A percentile compares a stretch with the other conserved stretches of the same genome.
Conservation (phyloP, 1,140 invertebrate species). For the Potamilus streckersoni region DNA sequence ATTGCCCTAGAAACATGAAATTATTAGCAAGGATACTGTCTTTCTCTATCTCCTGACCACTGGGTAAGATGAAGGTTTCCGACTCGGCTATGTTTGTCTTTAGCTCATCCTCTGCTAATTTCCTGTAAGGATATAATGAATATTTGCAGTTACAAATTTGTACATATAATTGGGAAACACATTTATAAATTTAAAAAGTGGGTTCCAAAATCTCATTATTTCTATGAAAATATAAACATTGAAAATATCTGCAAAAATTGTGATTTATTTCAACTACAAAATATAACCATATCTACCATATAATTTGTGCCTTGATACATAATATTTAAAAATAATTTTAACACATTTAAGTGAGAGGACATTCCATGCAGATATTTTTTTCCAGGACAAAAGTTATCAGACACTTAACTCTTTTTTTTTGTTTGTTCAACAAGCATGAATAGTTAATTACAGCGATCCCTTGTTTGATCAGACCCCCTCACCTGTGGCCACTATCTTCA, state of each 20-base stretch:
- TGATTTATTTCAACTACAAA: not conserved
- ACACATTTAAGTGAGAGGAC: too few relatives aligned
- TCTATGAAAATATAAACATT: conserved; percentile 3
- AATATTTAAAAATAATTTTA: too few relatives aligned
- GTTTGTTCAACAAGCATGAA: too few relatives aligned
- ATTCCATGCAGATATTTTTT: too few relatives aligned
- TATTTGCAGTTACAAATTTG: not conserved
- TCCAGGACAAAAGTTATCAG: too few relatives aligned
- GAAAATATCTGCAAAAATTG: not conserved
- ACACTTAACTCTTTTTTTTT: too few relatives aligned
- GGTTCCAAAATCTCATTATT: not conserved
- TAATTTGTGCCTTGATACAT: too few relatives aligned
- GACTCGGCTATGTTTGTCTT: conserved; percentile 67
- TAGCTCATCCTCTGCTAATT: conserved; percentile 77
- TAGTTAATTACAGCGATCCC: too few relatives aligned
- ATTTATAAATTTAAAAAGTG: not conserved
- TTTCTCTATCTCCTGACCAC: conserved; percentile 73
- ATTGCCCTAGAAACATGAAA: not conserved
- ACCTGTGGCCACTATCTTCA: too few relatives aligned
- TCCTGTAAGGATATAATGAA: conserved; percentile 66
- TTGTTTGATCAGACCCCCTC: too few relatives aligned
- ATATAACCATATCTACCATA: too few relatives aligned
- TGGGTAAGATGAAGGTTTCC: conserved; percentile 66
- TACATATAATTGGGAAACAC: not conserved
- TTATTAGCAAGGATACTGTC: conserved; percentile 63